Conservation (phyloP, 2,797 vertebrate species). For the Peromyscus aztecus region DNA sequence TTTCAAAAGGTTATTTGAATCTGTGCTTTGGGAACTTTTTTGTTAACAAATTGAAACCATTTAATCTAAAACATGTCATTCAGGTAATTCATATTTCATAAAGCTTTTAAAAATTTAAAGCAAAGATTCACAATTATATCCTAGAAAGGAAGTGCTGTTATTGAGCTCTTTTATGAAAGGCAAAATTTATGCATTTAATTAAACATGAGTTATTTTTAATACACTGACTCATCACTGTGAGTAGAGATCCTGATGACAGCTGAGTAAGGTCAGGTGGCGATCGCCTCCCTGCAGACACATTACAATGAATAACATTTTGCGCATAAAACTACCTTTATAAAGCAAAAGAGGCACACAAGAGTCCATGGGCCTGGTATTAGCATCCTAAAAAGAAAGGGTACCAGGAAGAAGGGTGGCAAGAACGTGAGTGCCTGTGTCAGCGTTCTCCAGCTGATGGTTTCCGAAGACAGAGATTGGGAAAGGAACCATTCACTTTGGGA, state of each 20-base stretch:
- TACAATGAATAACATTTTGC: background rate
- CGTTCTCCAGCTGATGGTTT: no score
- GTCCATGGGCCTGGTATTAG: background rate
- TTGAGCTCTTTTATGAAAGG: conserved; percentile 8
- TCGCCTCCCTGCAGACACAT: background rate
- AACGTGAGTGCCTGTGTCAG: background rate
- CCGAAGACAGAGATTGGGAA: no score
- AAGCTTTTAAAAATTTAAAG: background rate
- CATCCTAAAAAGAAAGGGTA: background rate
- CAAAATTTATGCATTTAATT: background rate
- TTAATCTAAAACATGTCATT: background rate
- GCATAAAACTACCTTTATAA: background rate
- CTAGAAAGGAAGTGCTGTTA: background rate
- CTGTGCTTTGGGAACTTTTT: background rate
- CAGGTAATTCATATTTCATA: background rate
- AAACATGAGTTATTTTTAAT: conserved; percentile 26
- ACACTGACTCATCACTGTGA: background rate
- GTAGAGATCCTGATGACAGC: background rate
- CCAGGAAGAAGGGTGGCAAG: background rate
- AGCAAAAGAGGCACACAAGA: background rate
- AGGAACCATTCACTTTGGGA: background rate
- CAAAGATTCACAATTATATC: background rate
- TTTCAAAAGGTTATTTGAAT: conserved; percentile 6
- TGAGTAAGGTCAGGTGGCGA: background rate
- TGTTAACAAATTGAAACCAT: conserved; percentile 21